Evolutionary conservation across 2,113 vertebrate genomes (phyloP).

Genomic region (Rhea americana): DNA sequence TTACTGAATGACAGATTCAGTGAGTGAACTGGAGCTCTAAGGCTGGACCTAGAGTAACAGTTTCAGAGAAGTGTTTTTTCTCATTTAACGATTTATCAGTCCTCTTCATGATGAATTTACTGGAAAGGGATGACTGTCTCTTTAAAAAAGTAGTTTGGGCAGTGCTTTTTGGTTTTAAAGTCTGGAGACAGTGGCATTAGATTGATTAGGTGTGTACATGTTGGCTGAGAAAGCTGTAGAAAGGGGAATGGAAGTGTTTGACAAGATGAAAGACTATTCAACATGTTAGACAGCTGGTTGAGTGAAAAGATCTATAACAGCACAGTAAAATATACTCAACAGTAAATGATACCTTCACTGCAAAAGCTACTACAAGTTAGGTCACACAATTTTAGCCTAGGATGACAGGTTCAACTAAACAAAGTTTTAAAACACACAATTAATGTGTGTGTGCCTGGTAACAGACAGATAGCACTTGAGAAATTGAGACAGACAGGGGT

Average conservation of each 20-base stretch:
- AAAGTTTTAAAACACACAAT: constrained; percentile 65
- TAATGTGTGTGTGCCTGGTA: constrained; percentile 49
- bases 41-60: constrained; percentile 57
- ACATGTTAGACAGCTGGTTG: constrained; percentile 83
- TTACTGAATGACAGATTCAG: neutral
- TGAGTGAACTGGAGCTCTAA: neutral
- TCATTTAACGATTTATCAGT: constrained; percentile 36
- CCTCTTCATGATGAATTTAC: constrained; percentile 34
- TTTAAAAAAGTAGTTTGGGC: constrained; percentile 76
- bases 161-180: constrained; percentile 73
- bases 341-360: constrained; percentile 73
- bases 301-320: constrained; percentile 81
- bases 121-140: constrained; percentile 60
- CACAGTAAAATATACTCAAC: constrained; percentile 80
- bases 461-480: constrained; percentile 65
- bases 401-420: constrained; percentile 66
- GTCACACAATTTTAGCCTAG: constrained; percentile 67
- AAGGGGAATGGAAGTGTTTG: constrained; percentile 79
- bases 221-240: constrained; percentile 79
- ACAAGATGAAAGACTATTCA: constrained; percentile 84
- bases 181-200: constrained; percentile 84
- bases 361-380: constrained; percentile 64
- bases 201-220: constrained; percentile 85
- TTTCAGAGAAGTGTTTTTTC: constrained; percentile 28
- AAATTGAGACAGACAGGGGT: constrained; percentile 64